Conservation (phyloP, 2,888 invertebrate species). For the Tanypteryx hageni region DNA sequence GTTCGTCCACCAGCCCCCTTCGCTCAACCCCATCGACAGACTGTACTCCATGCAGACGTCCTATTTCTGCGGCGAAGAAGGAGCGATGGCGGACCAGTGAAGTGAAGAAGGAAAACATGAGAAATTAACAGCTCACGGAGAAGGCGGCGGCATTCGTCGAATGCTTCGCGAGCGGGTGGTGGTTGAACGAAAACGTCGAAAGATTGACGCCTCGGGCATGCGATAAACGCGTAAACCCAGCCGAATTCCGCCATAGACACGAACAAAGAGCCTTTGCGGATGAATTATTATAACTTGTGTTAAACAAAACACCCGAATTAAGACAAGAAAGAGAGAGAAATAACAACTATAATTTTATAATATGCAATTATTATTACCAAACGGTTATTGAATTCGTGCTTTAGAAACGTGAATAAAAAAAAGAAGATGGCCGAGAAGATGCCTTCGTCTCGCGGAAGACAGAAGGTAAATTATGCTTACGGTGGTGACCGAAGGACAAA, state of each 20-base stretch:
- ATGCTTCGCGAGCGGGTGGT: not conserved
- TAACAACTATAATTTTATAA: constrained; percentile 56
- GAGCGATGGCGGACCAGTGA: constrained; percentile 65
- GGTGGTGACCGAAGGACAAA: not conserved
- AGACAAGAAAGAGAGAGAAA: not conserved
- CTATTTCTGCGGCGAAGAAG: constrained; percentile 80
- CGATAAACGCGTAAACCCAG: not conserved
- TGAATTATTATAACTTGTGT: not conserved
- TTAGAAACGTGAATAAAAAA: not conserved
- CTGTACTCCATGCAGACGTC: constrained; percentile 82
- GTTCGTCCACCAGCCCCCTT: constrained; percentile 71
- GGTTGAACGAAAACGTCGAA: not conserved
- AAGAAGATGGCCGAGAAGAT: not conserved
- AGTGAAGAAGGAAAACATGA: not conserved
- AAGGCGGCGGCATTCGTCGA: not conserved
- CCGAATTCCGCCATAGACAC: not conserved
- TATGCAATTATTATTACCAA: not conserved
- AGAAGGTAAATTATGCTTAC: not conserved
- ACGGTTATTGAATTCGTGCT: constrained; percentile 7
- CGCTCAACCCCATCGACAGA: constrained; percentile 80
- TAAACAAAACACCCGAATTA: constrained; percentile 7
- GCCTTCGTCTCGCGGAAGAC: constrained; percentile 30
- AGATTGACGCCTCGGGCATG: not conserved
- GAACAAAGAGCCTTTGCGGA: not conserved
- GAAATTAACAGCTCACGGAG: not conserved